phyloP scores from a whole-genome alignment of 2,888 invertebrate genomes.

The Synergus itoensis region DNA sequence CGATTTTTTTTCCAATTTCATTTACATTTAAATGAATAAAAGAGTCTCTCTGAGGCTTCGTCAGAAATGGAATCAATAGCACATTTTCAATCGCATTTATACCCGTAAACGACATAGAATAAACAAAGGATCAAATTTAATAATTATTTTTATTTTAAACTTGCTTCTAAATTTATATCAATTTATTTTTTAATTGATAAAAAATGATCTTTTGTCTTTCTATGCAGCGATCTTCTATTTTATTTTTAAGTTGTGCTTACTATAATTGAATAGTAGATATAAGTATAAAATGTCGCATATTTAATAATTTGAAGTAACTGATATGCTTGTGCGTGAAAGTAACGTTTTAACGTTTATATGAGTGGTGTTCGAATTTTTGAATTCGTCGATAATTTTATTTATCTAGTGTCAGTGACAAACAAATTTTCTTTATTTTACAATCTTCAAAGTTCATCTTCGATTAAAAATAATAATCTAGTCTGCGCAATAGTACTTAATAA shows the following conservation, averaged over 20 bases:
- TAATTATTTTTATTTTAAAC: constrained; percentile 4
- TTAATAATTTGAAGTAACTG: constrained; percentile 17
- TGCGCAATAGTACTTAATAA: neutral
- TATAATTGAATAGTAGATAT: constrained; percentile 14
- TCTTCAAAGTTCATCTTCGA: neutral
- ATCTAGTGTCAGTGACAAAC: constrained; percentile 4
- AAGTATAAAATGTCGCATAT: constrained; percentile 27
- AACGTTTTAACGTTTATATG: constrained; percentile 9
- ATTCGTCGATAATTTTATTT: neutral
- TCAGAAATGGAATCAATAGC: constrained; percentile 33
- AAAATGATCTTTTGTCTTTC: constrained; percentile 8
- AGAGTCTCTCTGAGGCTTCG: constrained; percentile 6
- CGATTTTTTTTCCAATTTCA: constrained; percentile 4
- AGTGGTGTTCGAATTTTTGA: constrained; percentile 21
- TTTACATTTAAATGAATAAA: constrained; percentile 23
- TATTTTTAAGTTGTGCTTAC: neutral
- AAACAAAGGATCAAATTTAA: neutral
- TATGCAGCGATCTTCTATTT: neutral
- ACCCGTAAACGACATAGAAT: constrained; percentile 11
- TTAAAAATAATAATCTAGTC: constrained; percentile 12
- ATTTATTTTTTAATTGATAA: neutral
- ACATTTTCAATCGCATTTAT: constrained; percentile 1
- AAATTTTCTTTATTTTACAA: neutral
- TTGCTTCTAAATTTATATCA: neutral
- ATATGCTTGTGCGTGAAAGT: constrained; percentile 37